phyloP scores from a whole-genome alignment of 2,797 vertebrate genomes.

The Neomorphus geoffroyi region DNA sequence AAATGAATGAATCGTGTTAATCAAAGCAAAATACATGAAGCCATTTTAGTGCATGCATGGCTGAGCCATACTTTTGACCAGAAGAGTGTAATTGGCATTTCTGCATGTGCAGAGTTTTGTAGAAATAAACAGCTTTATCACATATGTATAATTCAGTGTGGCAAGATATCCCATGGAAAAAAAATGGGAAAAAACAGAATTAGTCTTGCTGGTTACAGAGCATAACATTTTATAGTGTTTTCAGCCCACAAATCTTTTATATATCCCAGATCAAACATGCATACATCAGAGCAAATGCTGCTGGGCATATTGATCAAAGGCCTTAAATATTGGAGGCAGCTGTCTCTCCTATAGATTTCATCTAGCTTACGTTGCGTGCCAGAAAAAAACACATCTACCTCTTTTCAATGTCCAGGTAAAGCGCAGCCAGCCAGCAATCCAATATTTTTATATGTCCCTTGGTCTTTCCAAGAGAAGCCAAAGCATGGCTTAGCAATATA shows the following conservation, averaged over 20 bases:
- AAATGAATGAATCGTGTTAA: neutral
- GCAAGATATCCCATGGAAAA: neutral
- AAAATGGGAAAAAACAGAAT: neutral
- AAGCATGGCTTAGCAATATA: rapidly evolving
- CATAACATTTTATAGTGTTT: neutral
- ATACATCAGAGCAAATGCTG: neutral
- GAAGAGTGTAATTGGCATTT: neutral
- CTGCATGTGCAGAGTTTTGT: neutral
- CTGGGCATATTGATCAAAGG: neutral
- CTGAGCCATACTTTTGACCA: neutral
- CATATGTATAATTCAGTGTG: neutral
- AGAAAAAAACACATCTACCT: neutral
- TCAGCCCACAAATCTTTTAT: neutral
- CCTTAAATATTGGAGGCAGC: neutral
- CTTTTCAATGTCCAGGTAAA: neutral
- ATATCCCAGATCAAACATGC: neutral
- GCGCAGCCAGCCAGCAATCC: neutral
- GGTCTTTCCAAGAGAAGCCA: neutral
- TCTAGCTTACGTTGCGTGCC: neutral
- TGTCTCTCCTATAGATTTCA: neutral
- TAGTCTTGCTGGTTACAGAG: neutral
- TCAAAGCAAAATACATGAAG: neutral
- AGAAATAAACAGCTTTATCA: neutral
- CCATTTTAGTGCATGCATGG: neutral
- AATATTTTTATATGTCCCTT: neutral